Evolutionary conservation across 2,797 vertebrate genomes (phyloP), one percentile per base, ranked within the genome.

Genomic region (Serranus cabrilla): DNA sequence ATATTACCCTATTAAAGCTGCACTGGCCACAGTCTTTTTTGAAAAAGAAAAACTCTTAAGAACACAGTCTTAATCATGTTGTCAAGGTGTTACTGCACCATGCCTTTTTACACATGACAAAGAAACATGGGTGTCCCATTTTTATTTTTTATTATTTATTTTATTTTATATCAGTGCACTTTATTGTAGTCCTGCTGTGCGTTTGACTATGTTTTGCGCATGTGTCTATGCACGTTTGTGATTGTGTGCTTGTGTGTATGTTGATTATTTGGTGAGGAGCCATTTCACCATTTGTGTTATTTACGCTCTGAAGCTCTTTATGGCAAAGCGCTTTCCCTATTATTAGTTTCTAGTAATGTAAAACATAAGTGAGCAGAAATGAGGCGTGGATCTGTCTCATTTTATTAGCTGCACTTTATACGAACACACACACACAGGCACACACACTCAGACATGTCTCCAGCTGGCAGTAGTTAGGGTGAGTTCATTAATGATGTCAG

Each of bases 331-430:
- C 96, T 96, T 82, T 81, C 60, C 94, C 95, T 96, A 96, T 97
- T 97, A 96, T 97, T 96, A 96, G 95, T 96, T 97, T 98, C 95
- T 97, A 96, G 95, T 96, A 96, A 97, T 98, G 96, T 97, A 95
- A 96, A 97, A 97, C 96, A 97, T 96, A 97, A 97, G 95, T 96
- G 96, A 97, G 95, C 95, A 96, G 94, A 97, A 97, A 97, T 97
- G 95, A 97, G 95, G 94, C 95, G 84, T 96, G 96, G 95, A 96
- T 96, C 62, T 93, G 94, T 97, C 95, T 96, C 92, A 95, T 96
- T 97, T 97, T 96, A 96, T 97, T 96, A 96, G 95, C 92, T 92
- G 91, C 40, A 93, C 90, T 93, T 96, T 92, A 94, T 94, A 73
- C 69, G 66, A 68, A 62, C 43, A 40, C 55, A 74, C 94, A 71